Evolutionary conservation across 1,140 invertebrate genomes (phyloP).

Genomic region (Pseudomyrmex flavicornis): DNA sequence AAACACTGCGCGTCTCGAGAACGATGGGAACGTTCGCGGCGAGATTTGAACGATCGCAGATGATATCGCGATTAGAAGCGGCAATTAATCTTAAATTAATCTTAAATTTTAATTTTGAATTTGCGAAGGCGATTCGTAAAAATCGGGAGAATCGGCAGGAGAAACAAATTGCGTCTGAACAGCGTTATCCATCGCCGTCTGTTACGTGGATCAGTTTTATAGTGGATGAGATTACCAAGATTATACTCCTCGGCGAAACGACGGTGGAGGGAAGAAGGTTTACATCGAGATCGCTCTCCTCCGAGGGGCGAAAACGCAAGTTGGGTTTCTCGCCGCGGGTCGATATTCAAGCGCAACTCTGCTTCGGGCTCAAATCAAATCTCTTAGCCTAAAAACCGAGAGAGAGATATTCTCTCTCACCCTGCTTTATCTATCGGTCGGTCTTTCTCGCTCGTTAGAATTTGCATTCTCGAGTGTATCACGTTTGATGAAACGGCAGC

Average conservation of each 20-base stretch:
- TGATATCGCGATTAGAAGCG: neutral
- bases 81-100: neutral
- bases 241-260: no score
- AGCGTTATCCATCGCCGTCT: neutral
- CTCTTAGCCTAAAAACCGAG: constrained; percentile 8
- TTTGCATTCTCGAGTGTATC: constrained; percentile 47
- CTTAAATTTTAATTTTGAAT: neutral
- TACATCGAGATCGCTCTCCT: neutral
- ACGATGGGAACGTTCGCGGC: no score
- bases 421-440: no score
- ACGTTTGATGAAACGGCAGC: constrained; percentile 8
- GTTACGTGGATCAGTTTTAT: constrained; percentile 32
- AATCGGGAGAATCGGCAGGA: neutral
- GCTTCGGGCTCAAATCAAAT: constrained; percentile 51
- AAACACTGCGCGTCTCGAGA: no score
- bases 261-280: neutral
- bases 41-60: neutral
- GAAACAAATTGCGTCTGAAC: neutral
- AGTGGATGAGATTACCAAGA: constrained; percentile 3
- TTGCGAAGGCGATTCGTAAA: neutral
- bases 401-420: neutral
- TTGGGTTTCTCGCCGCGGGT: constrained; percentile 19
- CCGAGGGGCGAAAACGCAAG: constrained; percentile 38
- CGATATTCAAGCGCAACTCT: constrained; percentile 58
- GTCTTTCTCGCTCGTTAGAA: constrained; percentile 2